These are phyloP conservation scores for Chrysocyon brachyurus DNA, from an alignment of 2,797 vertebrate species.

Conservation along the genomic window DNA sequence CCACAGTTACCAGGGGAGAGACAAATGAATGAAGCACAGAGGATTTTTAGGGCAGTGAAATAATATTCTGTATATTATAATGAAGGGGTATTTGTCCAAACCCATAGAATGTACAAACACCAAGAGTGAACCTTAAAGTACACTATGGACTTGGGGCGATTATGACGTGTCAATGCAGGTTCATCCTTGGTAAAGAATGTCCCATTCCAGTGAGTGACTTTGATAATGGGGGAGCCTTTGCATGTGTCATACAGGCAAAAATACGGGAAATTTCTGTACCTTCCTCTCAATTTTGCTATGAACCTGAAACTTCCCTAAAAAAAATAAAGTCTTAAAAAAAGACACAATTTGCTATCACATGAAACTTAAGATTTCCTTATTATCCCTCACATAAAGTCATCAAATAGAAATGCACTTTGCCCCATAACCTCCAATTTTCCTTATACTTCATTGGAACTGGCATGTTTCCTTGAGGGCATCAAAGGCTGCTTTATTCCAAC, in stretches of 20 bases:
- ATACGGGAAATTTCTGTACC: neutral
- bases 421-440: neutral
- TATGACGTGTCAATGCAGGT: neutral
- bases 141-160: neutral
- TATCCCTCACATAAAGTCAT: neutral
- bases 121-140: neutral
- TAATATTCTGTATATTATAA: neutral
- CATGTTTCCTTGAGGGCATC: neutral
- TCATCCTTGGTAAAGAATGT: neutral
- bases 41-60: neutral
- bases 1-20: neutral
- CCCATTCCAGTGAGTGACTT: neutral
- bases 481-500: neutral
- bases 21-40: neutral
- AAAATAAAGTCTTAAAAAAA: neutral
- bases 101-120: neutral
- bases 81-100: neutral
- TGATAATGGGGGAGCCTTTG: neutral
- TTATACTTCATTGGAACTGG: neutral
- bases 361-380: neutral
- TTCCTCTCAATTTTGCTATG: neutral
- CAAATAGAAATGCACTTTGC: neutral
- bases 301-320: neutral
- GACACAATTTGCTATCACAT: neutral
- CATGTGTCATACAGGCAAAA: neutral